Base-by-base conservation (phyloP, 2,888 invertebrate genomes). In the Xanthorhoe spadicearia region DNA sequence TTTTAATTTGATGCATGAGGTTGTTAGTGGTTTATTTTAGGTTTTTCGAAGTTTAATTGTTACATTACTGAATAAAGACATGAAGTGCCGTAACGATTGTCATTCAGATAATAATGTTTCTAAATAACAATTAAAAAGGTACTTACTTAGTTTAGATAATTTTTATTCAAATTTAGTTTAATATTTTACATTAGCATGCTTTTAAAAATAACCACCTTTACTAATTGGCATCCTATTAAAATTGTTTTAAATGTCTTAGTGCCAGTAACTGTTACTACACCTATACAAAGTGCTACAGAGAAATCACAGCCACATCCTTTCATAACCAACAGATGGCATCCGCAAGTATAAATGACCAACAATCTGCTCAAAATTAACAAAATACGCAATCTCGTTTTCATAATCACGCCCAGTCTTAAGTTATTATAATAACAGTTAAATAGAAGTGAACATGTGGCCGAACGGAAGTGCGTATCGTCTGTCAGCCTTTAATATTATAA, bases 381-480 rank as follows among this genome's bases (percentile, higher is more conserved):
- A 43, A 68, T 56, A 53, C 61, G 59, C 64, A 56, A 69, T 68
- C 67, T 66, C 61, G 43, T 70, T 71, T 60, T 66, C 68, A 71
- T 66, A 55, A 73, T 74, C 74, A 75, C 72, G 74, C 68, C 76
- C 77, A 72, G 72, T 69, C 76, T 78, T 74, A 68, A 77, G 75
- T 69, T 69, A 83, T 83, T 83, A 81, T 83, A 75, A 78, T 81
- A 79, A 71, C 71, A 69, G 69, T 72, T 71, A 74, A 70, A 72
- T 72, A 72, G 72, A 74, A 71, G 35, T 61, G 68, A 82, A 82
- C 92, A 92, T 89, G 90, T 91, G 92, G 89, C 84, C 79, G 62
- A 84, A 79, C 90, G 92, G 92, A 92, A 92, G 90, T 89, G 81
- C 85, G 90, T 90, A 89, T 93, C 92, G 89, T 82, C 89, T 93